Conservation (phyloP, 2,888 invertebrate species). For the Leucophora obtusa region DNA sequence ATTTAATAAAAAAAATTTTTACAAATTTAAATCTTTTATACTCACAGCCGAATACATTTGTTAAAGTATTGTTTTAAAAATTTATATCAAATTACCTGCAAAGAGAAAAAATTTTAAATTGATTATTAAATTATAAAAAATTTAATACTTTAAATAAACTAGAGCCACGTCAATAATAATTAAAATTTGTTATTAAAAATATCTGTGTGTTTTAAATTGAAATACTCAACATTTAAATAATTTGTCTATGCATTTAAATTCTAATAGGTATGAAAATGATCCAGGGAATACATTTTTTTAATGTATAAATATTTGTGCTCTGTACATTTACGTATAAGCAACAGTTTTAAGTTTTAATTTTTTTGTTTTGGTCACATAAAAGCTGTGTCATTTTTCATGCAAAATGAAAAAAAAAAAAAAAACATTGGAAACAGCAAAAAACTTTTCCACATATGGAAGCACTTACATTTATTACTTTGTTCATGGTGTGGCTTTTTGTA, state of each 20-base stretch:
- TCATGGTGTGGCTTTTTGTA: conserved; percentile 33
- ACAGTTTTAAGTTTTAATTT: conserved; percentile 48
- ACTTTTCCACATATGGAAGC: conserved; percentile 48
- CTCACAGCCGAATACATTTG: conserved; percentile 58
- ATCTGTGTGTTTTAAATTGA: not conserved
- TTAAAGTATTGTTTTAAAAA: not conserved
- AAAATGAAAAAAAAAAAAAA: conserved; percentile 29
- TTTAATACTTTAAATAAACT: not conserved
- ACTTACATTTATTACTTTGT: conserved; percentile 63
- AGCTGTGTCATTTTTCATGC: conserved; percentile 38
- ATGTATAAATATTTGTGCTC: not conserved
- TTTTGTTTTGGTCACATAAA: conserved; percentile 50
- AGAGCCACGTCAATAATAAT: not conserved
- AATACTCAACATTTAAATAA: not conserved
- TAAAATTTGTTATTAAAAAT: too few species aligned
- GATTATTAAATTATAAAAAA: not conserved
- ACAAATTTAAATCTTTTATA: conserved; percentile 17
- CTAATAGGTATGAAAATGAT: not conserved
- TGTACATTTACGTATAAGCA: conserved; percentile 9
- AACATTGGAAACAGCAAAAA: not conserved
- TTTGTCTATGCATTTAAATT: not conserved
- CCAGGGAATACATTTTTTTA: not conserved
- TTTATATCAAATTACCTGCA: conserved; percentile 43
- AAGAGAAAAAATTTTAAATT: conserved; percentile 4
- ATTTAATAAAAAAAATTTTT: too few species aligned